Evolutionary conservation across 1,140 invertebrate genomes (phyloP).

Genomic region (Rhagoletis zephyria): DNA sequence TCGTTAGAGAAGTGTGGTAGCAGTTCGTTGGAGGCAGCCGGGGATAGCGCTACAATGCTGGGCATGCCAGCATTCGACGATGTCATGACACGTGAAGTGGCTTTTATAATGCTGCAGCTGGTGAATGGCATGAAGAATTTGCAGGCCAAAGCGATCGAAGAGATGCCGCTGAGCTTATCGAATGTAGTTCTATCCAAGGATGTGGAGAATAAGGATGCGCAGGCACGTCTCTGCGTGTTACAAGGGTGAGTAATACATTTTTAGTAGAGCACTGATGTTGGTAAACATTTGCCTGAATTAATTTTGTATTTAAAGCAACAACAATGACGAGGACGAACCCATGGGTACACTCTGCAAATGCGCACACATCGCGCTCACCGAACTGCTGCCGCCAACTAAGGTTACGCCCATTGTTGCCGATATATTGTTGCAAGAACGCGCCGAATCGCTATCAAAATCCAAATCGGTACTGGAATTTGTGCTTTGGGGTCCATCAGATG

Average conservation of each 20-base stretch:
- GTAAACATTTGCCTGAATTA: neutral
- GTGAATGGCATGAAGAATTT: conserved; percentile 86
- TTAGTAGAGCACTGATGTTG: neutral
- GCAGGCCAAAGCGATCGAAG: conserved; percentile 87
- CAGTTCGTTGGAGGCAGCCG: conserved; percentile 49
- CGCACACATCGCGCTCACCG: conserved; percentile 80
- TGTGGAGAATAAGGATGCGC: conserved; percentile 76
- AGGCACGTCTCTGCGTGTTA: conserved; percentile 80
- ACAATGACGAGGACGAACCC: conserved; percentile 76
- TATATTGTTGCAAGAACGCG: conserved; percentile 80
- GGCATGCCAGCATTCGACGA: conserved; percentile 71
- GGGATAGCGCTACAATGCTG: conserved; percentile 58
- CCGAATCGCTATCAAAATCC: conserved; percentile 78
- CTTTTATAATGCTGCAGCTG: conserved; percentile 85
- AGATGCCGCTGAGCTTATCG: conserved; percentile 80
- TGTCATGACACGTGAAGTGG: conserved; percentile 75
- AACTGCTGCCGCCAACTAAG: conserved; percentile 79
- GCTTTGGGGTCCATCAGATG: conserved; percentile 87
- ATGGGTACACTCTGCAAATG: conserved; percentile 85
- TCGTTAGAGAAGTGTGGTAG: conserved; percentile 59
- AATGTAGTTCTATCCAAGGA: conserved; percentile 75
- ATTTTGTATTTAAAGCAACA: conserved; percentile 60
- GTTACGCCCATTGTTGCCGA: conserved; percentile 80
- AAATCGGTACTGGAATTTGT: conserved; percentile 87
- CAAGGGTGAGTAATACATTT: conserved; percentile 77